Conservation (phyloP, 2,113 vertebrate genomes). For the Microtus richardsoni region DNA sequence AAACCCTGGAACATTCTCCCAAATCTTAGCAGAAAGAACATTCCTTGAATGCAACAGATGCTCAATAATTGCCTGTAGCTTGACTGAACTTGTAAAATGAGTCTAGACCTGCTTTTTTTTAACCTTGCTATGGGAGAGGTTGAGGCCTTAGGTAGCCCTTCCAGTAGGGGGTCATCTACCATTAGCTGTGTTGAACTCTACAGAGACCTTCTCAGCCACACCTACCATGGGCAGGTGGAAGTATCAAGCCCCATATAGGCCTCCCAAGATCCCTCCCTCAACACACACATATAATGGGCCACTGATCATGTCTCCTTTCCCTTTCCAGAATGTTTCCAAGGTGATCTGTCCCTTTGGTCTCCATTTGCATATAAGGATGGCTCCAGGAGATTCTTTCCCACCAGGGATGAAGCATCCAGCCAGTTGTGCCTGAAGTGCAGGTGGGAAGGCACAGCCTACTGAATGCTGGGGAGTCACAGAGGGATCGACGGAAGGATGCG, state of each 20-base stretch:
- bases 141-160: no score
- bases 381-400: background rate
- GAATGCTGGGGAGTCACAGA: background rate
- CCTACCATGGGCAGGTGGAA: background rate
- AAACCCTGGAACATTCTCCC: no score
- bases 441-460: background rate
- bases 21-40: background rate
- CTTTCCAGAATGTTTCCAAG: background rate
- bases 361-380: background rate
- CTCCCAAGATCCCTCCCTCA: background rate
- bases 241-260: background rate
- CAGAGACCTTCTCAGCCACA: background rate
- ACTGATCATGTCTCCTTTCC: background rate
- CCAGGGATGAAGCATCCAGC: background rate
- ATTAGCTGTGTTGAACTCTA: background rate
- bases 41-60: background rate
- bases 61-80: background rate
- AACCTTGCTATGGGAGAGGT: background rate
- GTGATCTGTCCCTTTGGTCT: background rate
- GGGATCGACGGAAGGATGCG: accelerated
- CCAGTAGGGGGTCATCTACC: background rate
- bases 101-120: background rate
- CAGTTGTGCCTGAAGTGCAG: background rate
- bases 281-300: background rate
- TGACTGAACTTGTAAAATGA: background rate